Evolutionary conservation across 2,113 vertebrate species (phyloP), one percentile per base, ranked within the genome.

Genomic region (Excalfactoria chinensis): DNA sequence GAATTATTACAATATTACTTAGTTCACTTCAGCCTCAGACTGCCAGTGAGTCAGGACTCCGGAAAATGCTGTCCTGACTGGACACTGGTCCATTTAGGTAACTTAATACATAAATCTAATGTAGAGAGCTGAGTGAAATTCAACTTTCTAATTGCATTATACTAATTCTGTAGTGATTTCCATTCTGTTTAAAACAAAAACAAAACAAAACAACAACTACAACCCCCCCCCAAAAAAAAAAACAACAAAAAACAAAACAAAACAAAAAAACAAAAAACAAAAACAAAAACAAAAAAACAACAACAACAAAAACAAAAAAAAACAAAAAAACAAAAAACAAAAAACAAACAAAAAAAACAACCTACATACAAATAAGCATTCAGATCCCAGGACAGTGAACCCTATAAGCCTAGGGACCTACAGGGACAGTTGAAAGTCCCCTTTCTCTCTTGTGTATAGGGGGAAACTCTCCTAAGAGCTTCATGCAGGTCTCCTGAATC

Each of bases 81-180:
- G 78, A 82, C 77, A 87, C 18, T 58, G 49, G 49, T 92, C 84
- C 87, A 89, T 95, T 95, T 92, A 73, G 32, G 84, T 93, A 93
- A 93, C 91, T 49, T 88, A 93, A 93, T 93, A 95, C 71, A 46
- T 92, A 62, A 76, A 73, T 85, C 81, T 96, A 95, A 94, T 89
- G 60, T 44, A 78, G 84, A 58, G 21, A 93, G 40, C 55, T 79
- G 46, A 83, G 63, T 60, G 81, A 55, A 76, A 82, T 85, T 93
- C 34, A 87, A 76, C 77, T 80, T 94, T 85, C 25, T 90, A 94
- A 93, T 63, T 90, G 55, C 20, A 76, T 90, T 92, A 82, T 26
- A 26, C 72, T 87, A 76, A 89, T 87, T 63, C 59, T 69, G 26
- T 19, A 53, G 34, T 59, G 32, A 90, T 89, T 84, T 95, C 78